These are phyloP conservation scores for Oikopleura dioica DNA, from an alignment of 23 tunicate genomes.

Conservation along the genomic window DNA sequence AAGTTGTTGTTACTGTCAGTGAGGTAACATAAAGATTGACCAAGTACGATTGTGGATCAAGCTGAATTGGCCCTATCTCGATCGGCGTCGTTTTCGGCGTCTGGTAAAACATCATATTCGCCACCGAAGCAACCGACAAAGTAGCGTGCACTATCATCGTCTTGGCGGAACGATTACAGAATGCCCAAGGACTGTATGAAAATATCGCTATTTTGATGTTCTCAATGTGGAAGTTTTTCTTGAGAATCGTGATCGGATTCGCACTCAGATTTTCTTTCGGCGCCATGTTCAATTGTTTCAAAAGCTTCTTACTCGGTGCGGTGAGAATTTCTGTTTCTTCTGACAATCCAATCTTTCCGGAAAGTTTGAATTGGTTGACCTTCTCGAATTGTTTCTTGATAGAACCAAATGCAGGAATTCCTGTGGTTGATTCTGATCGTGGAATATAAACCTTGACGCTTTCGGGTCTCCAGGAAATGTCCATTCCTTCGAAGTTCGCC, in stretches of 20 bases:
- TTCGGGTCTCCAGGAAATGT: not conserved
- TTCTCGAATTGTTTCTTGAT: not conserved
- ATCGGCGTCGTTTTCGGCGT: not conserved
- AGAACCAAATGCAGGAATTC: not conserved
- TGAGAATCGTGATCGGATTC: not conserved
- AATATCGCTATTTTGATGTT: not conserved
- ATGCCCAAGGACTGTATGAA: not conserved
- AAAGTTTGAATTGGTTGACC: not conserved
- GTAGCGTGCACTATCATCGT: no score
- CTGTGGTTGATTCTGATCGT: not conserved
- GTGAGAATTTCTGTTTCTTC: not conserved
- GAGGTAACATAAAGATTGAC: no score
- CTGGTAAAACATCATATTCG: not conserved
- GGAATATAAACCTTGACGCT: not conserved
- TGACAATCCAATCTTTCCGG: not conserved
- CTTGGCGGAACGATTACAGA: not conserved
- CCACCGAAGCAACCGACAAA: conserved; percentile 3
- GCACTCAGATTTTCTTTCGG: not conserved
- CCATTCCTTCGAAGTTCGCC: not conserved
- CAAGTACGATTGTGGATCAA: no score
- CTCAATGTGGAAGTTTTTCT: not conserved
- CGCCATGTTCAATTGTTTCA: not conserved
- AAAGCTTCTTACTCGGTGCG: not conserved
- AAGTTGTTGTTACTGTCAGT: no score
- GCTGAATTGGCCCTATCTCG: not conserved